Evolutionary conservation across 1,140 invertebrate species (phyloP).

Genomic region (Lepidurus arcticus): DNA sequence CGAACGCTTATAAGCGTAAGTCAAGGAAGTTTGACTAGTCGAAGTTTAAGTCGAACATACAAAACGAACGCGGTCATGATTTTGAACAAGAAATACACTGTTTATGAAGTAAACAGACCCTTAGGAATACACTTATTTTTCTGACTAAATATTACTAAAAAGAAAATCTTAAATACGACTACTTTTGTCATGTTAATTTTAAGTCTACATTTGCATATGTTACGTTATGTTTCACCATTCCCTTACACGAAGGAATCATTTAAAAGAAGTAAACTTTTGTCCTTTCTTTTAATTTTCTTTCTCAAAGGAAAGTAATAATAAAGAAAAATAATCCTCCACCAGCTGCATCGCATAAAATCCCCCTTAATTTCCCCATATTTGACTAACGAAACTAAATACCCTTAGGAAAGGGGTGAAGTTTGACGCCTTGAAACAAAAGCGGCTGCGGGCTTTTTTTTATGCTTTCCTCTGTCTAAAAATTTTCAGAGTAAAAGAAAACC

Average conservation of each 20-base stretch:
- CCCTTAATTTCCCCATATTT: neutral
- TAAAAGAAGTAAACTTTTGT: too few relatives aligned
- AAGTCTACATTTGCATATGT: too few relatives aligned
- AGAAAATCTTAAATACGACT: neutral
- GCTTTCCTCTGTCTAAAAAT: neutral
- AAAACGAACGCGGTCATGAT: neutral
- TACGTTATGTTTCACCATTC: too few relatives aligned
- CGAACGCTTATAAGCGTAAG: neutral
- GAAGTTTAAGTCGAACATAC: too few relatives aligned
- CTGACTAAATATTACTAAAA: neutral
- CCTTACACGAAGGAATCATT: too few relatives aligned
- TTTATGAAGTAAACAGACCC: neutral
- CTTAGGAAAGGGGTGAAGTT: neutral
- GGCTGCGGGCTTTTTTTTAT: neutral
- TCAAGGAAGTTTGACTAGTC: too few relatives aligned
- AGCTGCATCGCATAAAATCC: conserved; percentile 5
- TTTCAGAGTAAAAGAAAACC: conserved; percentile 1
- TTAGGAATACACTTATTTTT: neutral
- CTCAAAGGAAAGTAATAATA: too few relatives aligned
- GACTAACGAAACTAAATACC: neutral
- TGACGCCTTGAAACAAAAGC: conserved; percentile 1
- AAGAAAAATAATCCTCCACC: neutral
- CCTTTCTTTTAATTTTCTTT: too few relatives aligned
- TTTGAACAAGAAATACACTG: neutral
- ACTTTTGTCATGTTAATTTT: too few relatives aligned